Percentiles rank a stretch among this genome's conserved stretches.
Evolutionary conservation across 35 echinoderm and acorn worm genomes (phyloP).

Genomic region (Apostichopus japonicus): DNA sequence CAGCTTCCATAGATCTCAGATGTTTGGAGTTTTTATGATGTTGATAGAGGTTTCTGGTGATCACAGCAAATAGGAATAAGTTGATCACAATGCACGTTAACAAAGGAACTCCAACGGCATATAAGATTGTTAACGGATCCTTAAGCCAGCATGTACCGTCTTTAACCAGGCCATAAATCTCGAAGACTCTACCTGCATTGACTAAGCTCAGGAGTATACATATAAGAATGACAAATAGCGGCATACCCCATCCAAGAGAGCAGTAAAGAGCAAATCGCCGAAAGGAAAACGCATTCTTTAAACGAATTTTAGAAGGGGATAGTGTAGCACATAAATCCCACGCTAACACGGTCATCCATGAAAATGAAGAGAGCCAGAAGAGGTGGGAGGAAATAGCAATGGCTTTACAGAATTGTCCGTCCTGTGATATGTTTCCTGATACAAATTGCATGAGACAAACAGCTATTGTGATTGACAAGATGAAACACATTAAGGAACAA

Average conservation of each 20-base stretch:
- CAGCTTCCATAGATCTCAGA: not conserved
- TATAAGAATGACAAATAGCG: not conserved
- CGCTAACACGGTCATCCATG: not conserved
- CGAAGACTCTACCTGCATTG: not conserved
- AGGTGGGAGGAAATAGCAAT: not conserved
- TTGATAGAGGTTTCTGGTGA: not conserved
- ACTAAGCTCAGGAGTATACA: not conserved
- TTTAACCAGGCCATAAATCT: not conserved
- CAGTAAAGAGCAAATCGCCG: not conserved
- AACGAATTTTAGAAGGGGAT: not conserved
- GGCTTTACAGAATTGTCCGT: not conserved
- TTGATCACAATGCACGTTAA: not conserved
- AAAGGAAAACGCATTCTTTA: not conserved
- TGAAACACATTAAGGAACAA: not conserved
- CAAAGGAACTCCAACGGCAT: not conserved
- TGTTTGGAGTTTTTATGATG: not conserved
- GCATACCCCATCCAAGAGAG: slow-evolving; percentile 3
- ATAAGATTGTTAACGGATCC: not conserved
- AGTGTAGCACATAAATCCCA: slow-evolving; percentile 2
- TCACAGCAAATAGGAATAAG: not conserved
- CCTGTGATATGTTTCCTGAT: not conserved
- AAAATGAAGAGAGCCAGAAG: slow-evolving; percentile 11
- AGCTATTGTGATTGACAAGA: not conserved
- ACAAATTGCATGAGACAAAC: not conserved
- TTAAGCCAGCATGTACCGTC: not conserved